Base-by-base conservation (phyloP, 1,140 invertebrate genomes). In the Papilio helenus region DNA sequence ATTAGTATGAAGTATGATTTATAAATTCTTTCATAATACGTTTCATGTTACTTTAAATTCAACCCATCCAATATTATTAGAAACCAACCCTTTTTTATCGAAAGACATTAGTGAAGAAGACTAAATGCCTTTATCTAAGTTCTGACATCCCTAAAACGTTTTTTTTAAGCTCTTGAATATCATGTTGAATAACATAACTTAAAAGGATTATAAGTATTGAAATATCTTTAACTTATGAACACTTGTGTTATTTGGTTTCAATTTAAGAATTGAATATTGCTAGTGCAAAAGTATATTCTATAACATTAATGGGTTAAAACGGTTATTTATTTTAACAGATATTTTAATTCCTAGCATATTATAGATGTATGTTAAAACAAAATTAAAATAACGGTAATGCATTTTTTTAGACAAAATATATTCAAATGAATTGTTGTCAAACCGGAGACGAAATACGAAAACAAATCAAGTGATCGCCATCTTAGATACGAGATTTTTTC, bases 401-500 rank as follows among this genome's bases (percentile, higher is more conserved):
- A 49, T 14, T 49, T 49, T 49, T 46, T 46, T n/a, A 44, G 23
- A 74, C 72, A 46, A 49, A 39, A 29, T n/a, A 20, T 42, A 26
- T 49, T 23, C 39, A 26, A 26, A 3, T 23, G 39, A 74, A 14
- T 46, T 49, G 72, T 74, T 81, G 76, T 81, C 78, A 58, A 80
- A 81, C 80, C 82, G 71, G 81, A 81, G 80, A 76, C 81, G 74
- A 79, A 65, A 81, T 80, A 81, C 82, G 84, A 89, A 87, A 89
- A 88, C 85, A 88, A 87, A 86, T 81, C 78, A 84, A 84, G 81
- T 77, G 86, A 88, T 87, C 79, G 85, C 86, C 87, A 83, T 87
- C 83, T 85, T 80, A 89, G 87, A 89, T 87, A 87, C 89, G 82
- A 85, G 84, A 86, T 90, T 90, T 90, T 93, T 89, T 88, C 83